Percentiles rank a stretch among this genome's conserved stretches.
Conservation (phyloP, 2,888 invertebrate genomes). For the Notodonta ziczac region DNA sequence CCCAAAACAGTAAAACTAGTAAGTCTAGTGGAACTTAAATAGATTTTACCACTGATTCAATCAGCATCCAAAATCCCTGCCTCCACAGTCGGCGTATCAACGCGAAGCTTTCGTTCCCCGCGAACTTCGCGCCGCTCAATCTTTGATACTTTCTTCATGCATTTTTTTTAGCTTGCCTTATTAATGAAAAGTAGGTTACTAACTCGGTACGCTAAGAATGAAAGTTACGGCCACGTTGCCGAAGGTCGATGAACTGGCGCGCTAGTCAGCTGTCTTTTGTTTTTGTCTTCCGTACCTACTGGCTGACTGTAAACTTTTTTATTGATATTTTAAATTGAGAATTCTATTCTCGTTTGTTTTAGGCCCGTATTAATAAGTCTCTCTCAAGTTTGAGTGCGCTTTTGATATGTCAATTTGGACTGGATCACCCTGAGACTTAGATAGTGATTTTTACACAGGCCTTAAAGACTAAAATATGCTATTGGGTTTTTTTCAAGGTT, state of each 20-base stretch:
- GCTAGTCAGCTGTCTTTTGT: conserved; percentile 76
- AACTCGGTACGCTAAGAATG: conserved; percentile 83
- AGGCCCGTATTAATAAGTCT: too few relatives aligned
- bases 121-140: conserved; percentile 83
- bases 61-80: too few relatives aligned
- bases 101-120: conserved; percentile 52
- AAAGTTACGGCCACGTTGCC: conserved; percentile 83
- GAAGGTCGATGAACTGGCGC: conserved; percentile 77
- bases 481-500: too few relatives aligned
- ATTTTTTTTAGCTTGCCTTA: conserved; percentile 84
- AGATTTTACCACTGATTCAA: too few relatives aligned
- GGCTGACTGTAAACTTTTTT: conserved; percentile 6
- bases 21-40: too few relatives aligned
- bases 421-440: too few relatives aligned
- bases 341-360: neutral
- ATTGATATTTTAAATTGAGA: neutral
- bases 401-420: too few relatives aligned
- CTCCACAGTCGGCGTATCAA: conserved; percentile 46
- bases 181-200: conserved; percentile 85
- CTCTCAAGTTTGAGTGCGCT: too few relatives aligned
- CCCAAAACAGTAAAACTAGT: too few relatives aligned
- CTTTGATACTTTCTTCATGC: conserved; percentile 85
- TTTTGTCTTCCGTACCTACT: conserved; percentile 55
- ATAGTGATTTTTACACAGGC: too few relatives aligned
- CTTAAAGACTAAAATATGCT: too few relatives aligned